Conservation (phyloP, 2,888 invertebrate species). For the Calameuta pallipes region DNA sequence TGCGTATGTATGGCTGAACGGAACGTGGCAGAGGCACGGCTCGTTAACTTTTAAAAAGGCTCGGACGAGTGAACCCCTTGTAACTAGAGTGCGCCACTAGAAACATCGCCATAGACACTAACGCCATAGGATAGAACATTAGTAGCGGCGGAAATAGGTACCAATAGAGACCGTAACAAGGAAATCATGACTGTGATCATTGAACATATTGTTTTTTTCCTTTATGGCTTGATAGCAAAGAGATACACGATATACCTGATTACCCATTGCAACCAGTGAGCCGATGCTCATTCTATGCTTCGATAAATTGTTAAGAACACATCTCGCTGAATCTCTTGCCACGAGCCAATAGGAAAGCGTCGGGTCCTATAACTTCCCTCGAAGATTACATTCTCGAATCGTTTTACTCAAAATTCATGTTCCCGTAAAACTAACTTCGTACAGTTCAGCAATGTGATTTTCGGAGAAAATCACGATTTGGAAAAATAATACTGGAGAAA, state of each 20-base stretch:
- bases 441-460: too few relatives aligned
- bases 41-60: slow-evolving; percentile 38
- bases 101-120: not conserved
- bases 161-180: slow-evolving; percentile 12
- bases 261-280: slow-evolving; percentile 55
- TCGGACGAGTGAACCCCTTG: not conserved
- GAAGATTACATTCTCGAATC: too few relatives aligned
- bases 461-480: too few relatives aligned
- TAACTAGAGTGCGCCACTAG: not conserved
- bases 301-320: slow-evolving; percentile 58
- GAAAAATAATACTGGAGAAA: too few relatives aligned
- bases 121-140: not conserved
- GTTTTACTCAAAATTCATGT: too few relatives aligned
- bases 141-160: not conserved
- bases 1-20: slow-evolving; percentile 32
- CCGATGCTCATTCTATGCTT: slow-evolving; percentile 51
- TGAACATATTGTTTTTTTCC: slow-evolving; percentile 15
- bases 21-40: slow-evolving; percentile 25
- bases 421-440: too few relatives aligned
- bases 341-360: not conserved
- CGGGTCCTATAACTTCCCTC: too few relatives aligned
- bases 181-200: not conserved
- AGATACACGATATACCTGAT: slow-evolving; percentile 51
- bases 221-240: slow-evolving; percentile 12
- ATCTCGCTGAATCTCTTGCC: slow-evolving; percentile 37